phyloP scores from a whole-genome alignment of 2,797 vertebrate genomes.

The Poecile montanus region DNA sequence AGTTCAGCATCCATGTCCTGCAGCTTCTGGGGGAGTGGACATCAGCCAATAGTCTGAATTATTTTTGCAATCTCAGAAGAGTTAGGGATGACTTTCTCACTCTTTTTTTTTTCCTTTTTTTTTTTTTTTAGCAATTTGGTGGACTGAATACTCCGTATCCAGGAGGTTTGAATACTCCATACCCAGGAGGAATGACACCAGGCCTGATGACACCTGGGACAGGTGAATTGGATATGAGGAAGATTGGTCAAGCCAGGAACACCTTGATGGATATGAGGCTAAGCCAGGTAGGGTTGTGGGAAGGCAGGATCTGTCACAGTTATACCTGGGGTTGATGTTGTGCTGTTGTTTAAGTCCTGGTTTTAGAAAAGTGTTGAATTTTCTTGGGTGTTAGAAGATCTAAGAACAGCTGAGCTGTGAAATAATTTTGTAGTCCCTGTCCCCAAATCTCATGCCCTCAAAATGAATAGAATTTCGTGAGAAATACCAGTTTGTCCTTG shows the following conservation, averaged over 20 bases:
- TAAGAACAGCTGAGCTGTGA: neutral
- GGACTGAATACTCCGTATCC: conserved; percentile 86
- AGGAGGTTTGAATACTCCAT: conserved; percentile 93
- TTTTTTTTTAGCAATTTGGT: conserved; percentile 81
- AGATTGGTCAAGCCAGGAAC: conserved; percentile 97
- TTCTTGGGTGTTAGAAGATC: neutral
- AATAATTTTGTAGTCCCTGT: neutral
- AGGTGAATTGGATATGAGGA: conserved; percentile 98
- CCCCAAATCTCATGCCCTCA: neutral
- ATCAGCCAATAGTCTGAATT: neutral
- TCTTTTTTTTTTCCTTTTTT: neutral
- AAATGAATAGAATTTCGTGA: neutral
- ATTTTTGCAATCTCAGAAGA: neutral
- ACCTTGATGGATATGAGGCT: conserved; percentile 99
- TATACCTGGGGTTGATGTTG: rapidly evolving
- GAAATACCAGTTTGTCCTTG: neutral
- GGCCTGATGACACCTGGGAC: conserved; percentile 94
- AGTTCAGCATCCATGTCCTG: neutral
- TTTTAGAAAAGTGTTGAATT: neutral
- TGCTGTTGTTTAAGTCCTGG: neutral
- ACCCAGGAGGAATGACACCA: conserved; percentile 95
- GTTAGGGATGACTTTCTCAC: neutral
- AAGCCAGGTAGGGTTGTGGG: conserved; percentile 85
- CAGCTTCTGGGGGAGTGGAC: neutral
- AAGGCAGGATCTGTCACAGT: neutral